These are phyloP conservation scores for Alviniconcha marisindica DNA, from an alignment of 1,140 invertebrate genomes.

Conservation along the genomic window DNA sequence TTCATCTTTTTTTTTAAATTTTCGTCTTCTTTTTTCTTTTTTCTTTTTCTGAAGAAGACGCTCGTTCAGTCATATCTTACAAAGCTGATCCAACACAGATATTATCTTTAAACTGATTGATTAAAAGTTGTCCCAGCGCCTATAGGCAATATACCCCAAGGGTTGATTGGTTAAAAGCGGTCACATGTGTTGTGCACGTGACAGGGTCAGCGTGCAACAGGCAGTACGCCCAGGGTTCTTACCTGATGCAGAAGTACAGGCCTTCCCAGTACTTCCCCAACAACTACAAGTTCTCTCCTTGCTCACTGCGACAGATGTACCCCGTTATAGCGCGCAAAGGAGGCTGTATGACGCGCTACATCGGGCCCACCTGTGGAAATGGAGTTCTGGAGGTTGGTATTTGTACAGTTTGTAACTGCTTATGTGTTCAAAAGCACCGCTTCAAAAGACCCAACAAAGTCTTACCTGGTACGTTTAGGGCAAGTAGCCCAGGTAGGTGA, in stretches of 20 bases:
- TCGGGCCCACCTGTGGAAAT: conserved; percentile 59
- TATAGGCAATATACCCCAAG: too few relatives aligned
- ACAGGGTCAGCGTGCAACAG: conserved; percentile 20
- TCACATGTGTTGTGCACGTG: background rate
- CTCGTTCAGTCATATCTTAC: too few relatives aligned
- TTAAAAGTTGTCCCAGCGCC: too few relatives aligned
- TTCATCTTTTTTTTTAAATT: too few relatives aligned
- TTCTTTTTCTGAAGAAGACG: background rate
- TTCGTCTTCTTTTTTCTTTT: background rate
- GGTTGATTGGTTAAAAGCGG: too few relatives aligned
- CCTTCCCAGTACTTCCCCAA: conserved; percentile 59
- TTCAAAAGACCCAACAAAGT: too few relatives aligned
- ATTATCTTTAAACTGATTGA: too few relatives aligned
- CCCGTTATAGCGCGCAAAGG: conserved; percentile 61
- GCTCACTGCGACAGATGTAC: conserved; percentile 63
- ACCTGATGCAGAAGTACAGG: conserved; percentile 63
- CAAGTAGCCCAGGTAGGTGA: too few relatives aligned
- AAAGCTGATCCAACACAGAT: too few relatives aligned
- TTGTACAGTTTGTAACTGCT: too few relatives aligned
- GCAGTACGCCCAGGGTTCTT: conserved; percentile 32
- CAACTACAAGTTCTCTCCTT: conserved; percentile 62
- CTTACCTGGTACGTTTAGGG: too few relatives aligned
- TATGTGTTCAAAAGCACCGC: too few relatives aligned
- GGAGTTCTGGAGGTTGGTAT: conserved; percentile 50
- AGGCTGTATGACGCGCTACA: conserved; percentile 43